Evolutionary conservation across 2,113 vertebrate species (phyloP).

Genomic region (Psittacula cyanocephala): DNA sequence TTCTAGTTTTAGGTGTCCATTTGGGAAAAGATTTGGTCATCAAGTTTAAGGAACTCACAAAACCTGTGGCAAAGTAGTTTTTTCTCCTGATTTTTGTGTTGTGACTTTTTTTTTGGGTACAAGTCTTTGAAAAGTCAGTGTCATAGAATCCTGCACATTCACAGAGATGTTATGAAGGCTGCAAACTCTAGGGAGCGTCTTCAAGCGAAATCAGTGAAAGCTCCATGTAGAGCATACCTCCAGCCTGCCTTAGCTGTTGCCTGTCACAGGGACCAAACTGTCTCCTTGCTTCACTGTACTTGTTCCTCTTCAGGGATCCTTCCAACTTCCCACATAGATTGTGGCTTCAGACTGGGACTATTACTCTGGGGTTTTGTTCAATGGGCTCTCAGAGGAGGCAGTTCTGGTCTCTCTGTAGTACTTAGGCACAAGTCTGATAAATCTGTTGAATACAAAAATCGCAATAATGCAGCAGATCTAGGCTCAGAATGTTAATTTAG

Average conservation of each 20-base stretch:
- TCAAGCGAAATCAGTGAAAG: background rate
- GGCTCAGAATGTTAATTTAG: background rate
- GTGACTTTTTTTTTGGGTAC: background rate
- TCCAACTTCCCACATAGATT: accelerated
- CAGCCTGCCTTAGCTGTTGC: background rate
- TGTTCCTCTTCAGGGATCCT: background rate
- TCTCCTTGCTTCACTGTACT: background rate
- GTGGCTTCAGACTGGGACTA: background rate
- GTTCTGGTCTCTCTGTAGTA: background rate
- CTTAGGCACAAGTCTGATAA: background rate
- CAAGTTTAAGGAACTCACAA: constrained; percentile 25
- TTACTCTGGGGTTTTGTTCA: background rate
- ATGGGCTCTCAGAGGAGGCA: background rate
- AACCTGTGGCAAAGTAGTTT: background rate
- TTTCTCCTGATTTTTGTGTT: background rate
- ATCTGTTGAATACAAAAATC: background rate
- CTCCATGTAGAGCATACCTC: background rate
- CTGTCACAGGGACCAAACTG: background rate
- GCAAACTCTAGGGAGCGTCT: background rate
- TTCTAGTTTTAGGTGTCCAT: background rate
- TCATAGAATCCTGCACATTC: background rate
- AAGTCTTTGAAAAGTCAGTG: background rate
- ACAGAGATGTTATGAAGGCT: background rate
- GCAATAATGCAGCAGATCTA: background rate
- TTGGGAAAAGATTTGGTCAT: background rate